Percentiles rank a stretch among this genome's conserved stretches.
Conservation (phyloP, 2,888 invertebrate species). For the Leptothorax acervorum region DNA sequence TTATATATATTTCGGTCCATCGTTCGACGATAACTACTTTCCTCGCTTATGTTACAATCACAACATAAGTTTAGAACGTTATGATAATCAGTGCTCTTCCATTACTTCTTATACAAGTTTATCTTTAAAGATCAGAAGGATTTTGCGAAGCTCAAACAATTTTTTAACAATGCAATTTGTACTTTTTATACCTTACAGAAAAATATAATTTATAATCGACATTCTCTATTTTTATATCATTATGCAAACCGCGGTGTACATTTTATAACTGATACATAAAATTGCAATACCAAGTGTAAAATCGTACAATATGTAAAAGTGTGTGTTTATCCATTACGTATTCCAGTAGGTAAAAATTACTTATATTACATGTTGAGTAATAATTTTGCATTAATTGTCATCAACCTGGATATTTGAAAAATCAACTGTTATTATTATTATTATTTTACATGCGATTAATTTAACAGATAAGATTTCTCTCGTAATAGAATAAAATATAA, state of each 20-base stretch:
- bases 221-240: neutral
- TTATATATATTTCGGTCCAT: neutral
- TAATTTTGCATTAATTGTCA: neutral
- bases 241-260: neutral
- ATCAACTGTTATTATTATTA: neutral
- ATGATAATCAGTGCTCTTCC: slow-evolving; percentile 16
- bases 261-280: neutral
- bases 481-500: neutral
- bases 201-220: slow-evolving; percentile 19
- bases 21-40: neutral
- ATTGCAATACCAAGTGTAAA: slow-evolving; percentile 5
- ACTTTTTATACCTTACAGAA: slow-evolving; percentile 28
- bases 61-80: neutral
- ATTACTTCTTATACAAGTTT: slow-evolving; percentile 23
- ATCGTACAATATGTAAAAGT: neutral
- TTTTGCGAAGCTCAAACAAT: neutral
- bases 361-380: slow-evolving; percentile 3
- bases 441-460: neutral
- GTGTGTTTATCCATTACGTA: neutral
- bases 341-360: neutral
- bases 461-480: neutral
- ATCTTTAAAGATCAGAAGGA: neutral
- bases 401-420: slow-evolving; percentile 19
- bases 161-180: slow-evolving; percentile 29
- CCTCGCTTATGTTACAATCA: neutral